Conservation (phyloP, 2,797 vertebrate genomes). For the Gymnoscopelus braueri region DNA sequence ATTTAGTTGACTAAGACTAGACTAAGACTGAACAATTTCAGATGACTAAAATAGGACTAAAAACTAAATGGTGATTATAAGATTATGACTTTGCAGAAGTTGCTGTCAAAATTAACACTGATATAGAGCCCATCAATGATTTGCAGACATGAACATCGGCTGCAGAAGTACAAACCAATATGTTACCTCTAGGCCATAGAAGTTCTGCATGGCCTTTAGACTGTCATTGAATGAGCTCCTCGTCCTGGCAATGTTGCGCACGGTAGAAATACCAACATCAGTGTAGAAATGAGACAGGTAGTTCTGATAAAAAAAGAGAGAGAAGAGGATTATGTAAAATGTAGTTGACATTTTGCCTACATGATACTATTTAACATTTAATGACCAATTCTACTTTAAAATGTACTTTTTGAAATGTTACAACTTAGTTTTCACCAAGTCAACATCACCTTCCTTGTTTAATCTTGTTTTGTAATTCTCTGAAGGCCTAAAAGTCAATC, state of each 20-base stretch:
- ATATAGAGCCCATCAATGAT: no score
- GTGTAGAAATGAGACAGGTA: constrained; percentile 81
- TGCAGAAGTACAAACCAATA: no score
- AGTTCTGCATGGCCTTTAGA: constrained; percentile 84
- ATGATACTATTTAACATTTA: background rate
- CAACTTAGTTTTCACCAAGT: background rate
- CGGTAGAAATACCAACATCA: constrained; percentile 38
- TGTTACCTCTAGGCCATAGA: constrained; percentile 81
- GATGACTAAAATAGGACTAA: no score
- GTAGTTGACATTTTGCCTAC: background rate
- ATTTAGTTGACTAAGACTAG: no score
- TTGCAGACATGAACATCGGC: no score
- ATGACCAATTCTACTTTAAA: no score
- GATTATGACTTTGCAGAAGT: no score
- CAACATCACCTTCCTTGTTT: background rate
- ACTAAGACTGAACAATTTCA: no score
- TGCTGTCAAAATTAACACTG: no score
- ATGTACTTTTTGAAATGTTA: background rate
- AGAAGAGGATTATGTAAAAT: background rate
- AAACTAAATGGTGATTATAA: no score
- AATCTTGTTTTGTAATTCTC: background rate
- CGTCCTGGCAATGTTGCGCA: background rate
- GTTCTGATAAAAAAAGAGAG: constrained; percentile 52
- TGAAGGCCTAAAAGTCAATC: background rate
- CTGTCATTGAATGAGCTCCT: constrained; percentile 58